Conservation (phyloP, 2,888 invertebrate species). For the Diachrysia chrysitis region DNA sequence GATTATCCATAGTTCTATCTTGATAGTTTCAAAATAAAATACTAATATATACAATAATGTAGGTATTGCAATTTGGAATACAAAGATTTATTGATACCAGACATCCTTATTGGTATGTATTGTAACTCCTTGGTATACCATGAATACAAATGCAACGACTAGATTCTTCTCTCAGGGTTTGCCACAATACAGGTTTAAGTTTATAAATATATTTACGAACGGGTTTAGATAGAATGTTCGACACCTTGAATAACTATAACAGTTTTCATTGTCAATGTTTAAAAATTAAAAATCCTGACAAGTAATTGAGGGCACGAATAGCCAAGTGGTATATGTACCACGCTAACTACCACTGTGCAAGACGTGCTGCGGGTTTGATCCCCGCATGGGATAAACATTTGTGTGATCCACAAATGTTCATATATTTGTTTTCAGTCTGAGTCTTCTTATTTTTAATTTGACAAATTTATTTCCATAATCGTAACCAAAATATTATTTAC, state of each 20-base stretch:
- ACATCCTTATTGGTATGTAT: constrained; percentile 31
- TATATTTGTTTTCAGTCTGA: too few species aligned
- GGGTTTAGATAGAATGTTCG: neutral
- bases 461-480: too few species aligned
- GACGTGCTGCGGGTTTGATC: too few species aligned
- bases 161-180: constrained; percentile 18
- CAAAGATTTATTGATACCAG: constrained; percentile 12
- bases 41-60: neutral
- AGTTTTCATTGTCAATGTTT: neutral
- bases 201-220: neutral
- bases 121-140: constrained; percentile 7
- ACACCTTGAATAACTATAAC: neutral
- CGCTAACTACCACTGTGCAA: too few species aligned
- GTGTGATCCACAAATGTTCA: too few species aligned
- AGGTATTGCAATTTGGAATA: neutral
- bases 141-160: constrained; percentile 36
- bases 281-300: too few species aligned
- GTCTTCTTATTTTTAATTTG: too few species aligned
- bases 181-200: neutral
- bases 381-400: too few species aligned
- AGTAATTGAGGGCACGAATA: too few species aligned
- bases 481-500: too few species aligned
- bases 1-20: neutral
- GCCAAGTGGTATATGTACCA: too few species aligned
- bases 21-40: neutral